These are phyloP conservation scores for Anhinga rufa DNA, from an alignment of 2,113 vertebrate species.

Conservation along the genomic window DNA sequence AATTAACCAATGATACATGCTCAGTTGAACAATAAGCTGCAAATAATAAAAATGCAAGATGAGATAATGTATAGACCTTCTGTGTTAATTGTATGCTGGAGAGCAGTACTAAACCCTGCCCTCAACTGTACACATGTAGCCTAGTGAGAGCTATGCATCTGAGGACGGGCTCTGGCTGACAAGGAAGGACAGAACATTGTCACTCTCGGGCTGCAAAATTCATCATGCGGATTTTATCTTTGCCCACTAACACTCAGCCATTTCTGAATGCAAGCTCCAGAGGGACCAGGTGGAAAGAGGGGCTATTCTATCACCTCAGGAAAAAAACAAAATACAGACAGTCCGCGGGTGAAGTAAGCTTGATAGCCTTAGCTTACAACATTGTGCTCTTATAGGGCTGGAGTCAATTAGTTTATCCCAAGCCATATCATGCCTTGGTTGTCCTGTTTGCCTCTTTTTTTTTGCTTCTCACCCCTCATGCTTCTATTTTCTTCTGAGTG, in stretches of 20 bases:
- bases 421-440: neutral
- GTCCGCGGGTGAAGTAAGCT: neutral
- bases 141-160: neutral
- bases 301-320: neutral
- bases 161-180: neutral
- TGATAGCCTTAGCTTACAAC: neutral
- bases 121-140: neutral
- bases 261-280: neutral
- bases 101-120: neutral
- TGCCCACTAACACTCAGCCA: neutral
- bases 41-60: slow-evolving; percentile 42
- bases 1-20: slow-evolving; percentile 70
- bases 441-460: neutral
- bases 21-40: slow-evolving; percentile 59
- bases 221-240: neutral
- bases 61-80: slow-evolving; percentile 18
- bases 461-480: neutral
- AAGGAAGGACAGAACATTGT: neutral
- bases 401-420: neutral
- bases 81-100: slow-evolving; percentile 16
- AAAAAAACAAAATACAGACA: neutral
- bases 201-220: neutral
- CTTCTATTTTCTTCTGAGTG: neutral
- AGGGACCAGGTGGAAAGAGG: neutral
- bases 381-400: neutral